phyloP scores from a whole-genome alignment of 2,113 vertebrate species.

The Trochalopteron elliotii region DNA sequence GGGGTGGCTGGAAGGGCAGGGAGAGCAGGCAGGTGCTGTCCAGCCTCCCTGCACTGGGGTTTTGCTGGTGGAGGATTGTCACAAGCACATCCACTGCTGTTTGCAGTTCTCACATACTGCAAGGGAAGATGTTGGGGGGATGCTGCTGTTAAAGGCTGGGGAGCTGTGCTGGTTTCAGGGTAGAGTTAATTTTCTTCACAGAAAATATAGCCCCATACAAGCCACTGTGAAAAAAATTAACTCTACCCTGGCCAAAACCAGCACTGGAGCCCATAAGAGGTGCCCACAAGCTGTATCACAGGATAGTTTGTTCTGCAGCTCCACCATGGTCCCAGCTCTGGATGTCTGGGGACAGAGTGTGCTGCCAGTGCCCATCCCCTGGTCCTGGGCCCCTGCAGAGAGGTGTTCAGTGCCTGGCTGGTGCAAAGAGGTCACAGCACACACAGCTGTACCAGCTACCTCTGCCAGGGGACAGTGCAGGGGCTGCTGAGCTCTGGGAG shows the following conservation, averaged over 20 bases:
- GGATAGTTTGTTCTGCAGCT: background rate
- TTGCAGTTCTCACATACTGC: background rate
- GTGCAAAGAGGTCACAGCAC: background rate
- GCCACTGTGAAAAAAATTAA: background rate
- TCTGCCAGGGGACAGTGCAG: accelerated
- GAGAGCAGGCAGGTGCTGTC: background rate
- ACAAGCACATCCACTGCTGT: background rate
- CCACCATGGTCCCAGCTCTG: accelerated
- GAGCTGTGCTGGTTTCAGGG: background rate
- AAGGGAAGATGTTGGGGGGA: background rate
- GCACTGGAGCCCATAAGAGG: background rate
- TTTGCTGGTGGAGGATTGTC: background rate
- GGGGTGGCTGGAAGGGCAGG: background rate
- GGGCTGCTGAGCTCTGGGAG: background rate
- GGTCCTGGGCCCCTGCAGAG: background rate
- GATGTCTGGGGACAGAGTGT: accelerated
- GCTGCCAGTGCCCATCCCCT: background rate
- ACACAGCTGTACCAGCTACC: background rate
- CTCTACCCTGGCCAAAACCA: background rate
- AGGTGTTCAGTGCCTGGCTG: background rate
- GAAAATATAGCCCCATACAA: background rate
- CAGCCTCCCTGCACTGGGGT: background rate
- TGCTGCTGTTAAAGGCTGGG: background rate
- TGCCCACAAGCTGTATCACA: background rate
- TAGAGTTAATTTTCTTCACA: background rate